Evolutionary conservation across 23 tunicate species (phyloP), one percentile per base, ranked within the genome.

Genomic region (Halocynthia roretzi): DNA sequence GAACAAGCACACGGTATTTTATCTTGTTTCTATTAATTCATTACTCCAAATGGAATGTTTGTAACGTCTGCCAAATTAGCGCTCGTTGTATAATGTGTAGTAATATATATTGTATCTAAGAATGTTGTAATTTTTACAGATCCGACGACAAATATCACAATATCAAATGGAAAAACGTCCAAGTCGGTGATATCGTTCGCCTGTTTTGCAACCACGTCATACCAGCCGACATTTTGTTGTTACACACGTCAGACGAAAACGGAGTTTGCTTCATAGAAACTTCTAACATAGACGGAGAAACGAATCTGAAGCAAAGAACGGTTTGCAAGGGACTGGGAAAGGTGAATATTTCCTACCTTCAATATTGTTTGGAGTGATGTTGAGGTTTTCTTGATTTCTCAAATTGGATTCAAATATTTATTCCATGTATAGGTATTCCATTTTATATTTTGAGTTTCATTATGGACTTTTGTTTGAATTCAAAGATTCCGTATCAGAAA

Each of bases 251-350:
- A 8, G 99, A 96, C 68, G 77, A 51, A 20, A 83, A 90, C 53
- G 96, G 89, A 8, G 66, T 79, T 9, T 96, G 99, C 63, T 96
- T 81, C 89, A 83, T 96, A 31, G 99, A 96, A 61, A 96, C 99
- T 51, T 85, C 96, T 44, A 90, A 96, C 82, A 82, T 96, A 50
- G 99, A 96, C 70, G 99, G 99, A 14, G 99, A 96, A 76, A 82
- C 85, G 18, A 96, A 96, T 68, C 67, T 96, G 78, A 96, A 96
- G 76, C 99, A 96, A 54, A 78, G 96, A 57, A 82, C 70, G 61
- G 96, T 96, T 5, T 88, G 87, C 21, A 63, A 88, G 52, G 73
- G 86, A 57, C 85, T 74, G n/a, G 56, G 76, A 10, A 11, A 71
- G 76, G 76, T 71, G 50, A 71, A 68, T 11, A 19, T 15, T 1